Conservation (phyloP, 1,140 invertebrate species). For the Drosophila orosa region DNA sequence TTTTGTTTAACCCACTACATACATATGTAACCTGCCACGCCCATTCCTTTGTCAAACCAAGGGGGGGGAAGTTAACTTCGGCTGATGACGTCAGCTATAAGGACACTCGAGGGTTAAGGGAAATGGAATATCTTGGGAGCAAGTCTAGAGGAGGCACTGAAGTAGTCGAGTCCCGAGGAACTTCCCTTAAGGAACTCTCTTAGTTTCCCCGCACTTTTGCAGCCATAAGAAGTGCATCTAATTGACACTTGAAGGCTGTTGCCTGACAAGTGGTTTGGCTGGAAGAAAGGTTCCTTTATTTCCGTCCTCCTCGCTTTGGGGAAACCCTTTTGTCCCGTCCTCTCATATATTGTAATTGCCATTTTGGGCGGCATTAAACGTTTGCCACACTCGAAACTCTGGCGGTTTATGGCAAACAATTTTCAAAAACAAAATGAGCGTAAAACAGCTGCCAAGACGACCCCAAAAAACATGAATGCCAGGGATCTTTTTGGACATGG, state of each 20-base stretch:
- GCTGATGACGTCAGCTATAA: slow-evolving; percentile 42
- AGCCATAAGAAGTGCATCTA: slow-evolving; percentile 75
- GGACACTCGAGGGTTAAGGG: slow-evolving; percentile 17
- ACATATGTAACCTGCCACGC: slow-evolving; percentile 56
- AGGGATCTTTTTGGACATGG: slow-evolving; percentile 22
- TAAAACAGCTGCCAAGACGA: slow-evolving; percentile 65
- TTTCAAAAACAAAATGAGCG: slow-evolving; percentile 68
- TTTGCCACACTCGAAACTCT: slow-evolving; percentile 52
- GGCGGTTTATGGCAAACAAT: slow-evolving; percentile 71
- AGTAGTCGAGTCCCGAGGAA: slow-evolving; percentile 17
- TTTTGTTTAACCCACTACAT: slow-evolving; percentile 55
- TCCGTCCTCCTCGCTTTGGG: slow-evolving; percentile 26
- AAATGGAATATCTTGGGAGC: slow-evolving; percentile 34
- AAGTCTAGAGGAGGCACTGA: slow-evolving; percentile 34
- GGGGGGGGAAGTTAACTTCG: slow-evolving; percentile 1
- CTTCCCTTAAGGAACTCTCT: slow-evolving; percentile 37
- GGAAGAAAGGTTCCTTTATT: slow-evolving; percentile 53
- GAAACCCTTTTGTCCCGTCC: slow-evolving; percentile 46
- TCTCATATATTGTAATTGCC: slow-evolving; percentile 70
- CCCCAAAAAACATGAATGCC: slow-evolving; percentile 21
- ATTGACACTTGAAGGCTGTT: slow-evolving; percentile 74
- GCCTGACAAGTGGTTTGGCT: slow-evolving; percentile 57
- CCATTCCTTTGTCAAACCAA: slow-evolving; percentile 35
- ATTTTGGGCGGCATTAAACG: slow-evolving; percentile 75
- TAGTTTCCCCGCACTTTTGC: slow-evolving; percentile 23